These are phyloP conservation scores for Acrocephalus arundinaceus DNA, from an alignment of 2,113 vertebrate species.

Conservation along the genomic window DNA sequence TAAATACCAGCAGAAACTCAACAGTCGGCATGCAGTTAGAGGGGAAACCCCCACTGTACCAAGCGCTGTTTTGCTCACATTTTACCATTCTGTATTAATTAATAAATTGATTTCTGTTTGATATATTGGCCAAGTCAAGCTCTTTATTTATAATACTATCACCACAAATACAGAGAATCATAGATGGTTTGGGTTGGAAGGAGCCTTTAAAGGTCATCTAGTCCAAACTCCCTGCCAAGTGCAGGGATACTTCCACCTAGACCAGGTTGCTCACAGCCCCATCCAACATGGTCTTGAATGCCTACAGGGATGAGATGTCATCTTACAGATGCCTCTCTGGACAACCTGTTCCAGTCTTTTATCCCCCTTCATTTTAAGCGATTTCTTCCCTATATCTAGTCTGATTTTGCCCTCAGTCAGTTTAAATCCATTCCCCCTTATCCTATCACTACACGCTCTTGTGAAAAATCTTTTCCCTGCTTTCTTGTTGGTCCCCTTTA, in stretches of 20 bases:
- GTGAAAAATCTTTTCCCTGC: neutral
- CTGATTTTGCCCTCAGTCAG: neutral
- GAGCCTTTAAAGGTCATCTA: neutral
- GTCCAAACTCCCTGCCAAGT: neutral
- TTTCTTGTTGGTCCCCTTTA: neutral
- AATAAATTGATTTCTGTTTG: too few relatives aligned
- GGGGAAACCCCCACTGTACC: too few relatives aligned
- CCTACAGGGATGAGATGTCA: neutral
- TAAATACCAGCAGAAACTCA: too few relatives aligned
- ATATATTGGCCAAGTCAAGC: too few relatives aligned
- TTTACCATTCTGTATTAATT: too few relatives aligned
- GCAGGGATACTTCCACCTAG: neutral
- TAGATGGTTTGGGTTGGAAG: neutral
- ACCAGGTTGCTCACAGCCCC: neutral
- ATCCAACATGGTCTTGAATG: neutral
- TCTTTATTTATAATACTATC: too few relatives aligned
- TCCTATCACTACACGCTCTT: neutral
- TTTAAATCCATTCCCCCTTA: neutral
- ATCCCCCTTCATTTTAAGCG: neutral
- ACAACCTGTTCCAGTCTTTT: neutral
- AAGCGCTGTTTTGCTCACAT: too few relatives aligned
- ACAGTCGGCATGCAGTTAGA: too few relatives aligned
- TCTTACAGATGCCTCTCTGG: neutral
- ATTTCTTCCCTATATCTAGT: neutral
- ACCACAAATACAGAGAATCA: neutral